Conservation (phyloP, 1,140 invertebrate species). For the Popillia japonica region DNA sequence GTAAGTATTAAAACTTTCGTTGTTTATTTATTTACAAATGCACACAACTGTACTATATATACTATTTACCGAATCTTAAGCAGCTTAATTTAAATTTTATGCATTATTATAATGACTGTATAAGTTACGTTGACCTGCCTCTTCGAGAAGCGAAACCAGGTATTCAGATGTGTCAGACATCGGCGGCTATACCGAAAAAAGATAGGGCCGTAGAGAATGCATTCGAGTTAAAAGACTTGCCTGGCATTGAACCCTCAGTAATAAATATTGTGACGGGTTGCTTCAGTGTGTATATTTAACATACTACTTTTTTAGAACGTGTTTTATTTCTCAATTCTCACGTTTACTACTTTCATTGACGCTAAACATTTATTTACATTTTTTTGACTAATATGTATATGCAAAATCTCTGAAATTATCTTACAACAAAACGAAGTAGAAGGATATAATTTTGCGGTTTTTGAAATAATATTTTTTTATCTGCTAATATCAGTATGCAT, state of each 20-base stretch:
- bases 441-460: too few relatives aligned
- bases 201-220: neutral
- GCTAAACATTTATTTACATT: too few relatives aligned
- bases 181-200: neutral
- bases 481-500: too few relatives aligned
- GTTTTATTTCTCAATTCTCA: too few relatives aligned
- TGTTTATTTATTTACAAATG: neutral
- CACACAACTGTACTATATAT: neutral
- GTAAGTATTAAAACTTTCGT: conserved; percentile 51
- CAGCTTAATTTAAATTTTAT: neutral
- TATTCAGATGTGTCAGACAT: neutral
- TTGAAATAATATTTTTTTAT: too few relatives aligned
- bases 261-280: neutral
- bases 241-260: neutral
- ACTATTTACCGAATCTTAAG: neutral
- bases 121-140: neutral
- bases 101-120: neutral
- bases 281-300: neutral
- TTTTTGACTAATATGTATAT: too few relatives aligned
- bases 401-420: too few relatives aligned
- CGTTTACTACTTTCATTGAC: too few relatives aligned
- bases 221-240: neutral
- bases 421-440: too few relatives aligned
- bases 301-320: neutral
- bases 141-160: neutral